Evolutionary conservation across 2,888 invertebrate genomes (phyloP).

Genomic region (Tortricodes alternella): DNA sequence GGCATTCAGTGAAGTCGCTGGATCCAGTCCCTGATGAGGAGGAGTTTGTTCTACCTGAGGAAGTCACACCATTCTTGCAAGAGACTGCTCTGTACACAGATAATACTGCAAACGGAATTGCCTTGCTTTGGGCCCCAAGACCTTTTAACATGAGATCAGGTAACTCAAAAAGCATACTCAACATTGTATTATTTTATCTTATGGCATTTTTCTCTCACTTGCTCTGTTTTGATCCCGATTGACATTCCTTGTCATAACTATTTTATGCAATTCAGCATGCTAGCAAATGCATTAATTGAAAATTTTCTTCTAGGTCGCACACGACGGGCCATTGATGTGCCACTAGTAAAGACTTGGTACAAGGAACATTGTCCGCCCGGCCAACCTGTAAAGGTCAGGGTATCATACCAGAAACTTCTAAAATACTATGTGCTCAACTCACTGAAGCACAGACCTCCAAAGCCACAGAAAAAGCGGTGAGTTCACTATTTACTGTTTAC

Average conservation of each 20-base stretch:
- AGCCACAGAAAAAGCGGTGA: slow-evolving; percentile 98
- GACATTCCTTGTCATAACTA: not conserved
- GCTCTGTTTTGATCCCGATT: no score
- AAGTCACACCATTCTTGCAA: slow-evolving; percentile 95
- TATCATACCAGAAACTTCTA: slow-evolving; percentile 98
- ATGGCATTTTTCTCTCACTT: not conserved
- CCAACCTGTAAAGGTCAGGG: slow-evolving; percentile 99
- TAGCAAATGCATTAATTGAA: not conserved
- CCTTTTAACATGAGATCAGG: slow-evolving; percentile 98
- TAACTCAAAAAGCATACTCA: slow-evolving; percentile 43
- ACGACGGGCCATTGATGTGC: slow-evolving; percentile 97
- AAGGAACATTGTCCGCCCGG: slow-evolving; percentile 97
- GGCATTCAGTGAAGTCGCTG: slow-evolving; percentile 91
- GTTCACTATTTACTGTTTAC: slow-evolving; percentile 13
- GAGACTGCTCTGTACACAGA: slow-evolving; percentile 98
- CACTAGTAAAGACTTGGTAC: slow-evolving; percentile 98
- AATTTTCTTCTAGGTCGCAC: slow-evolving; percentile 86
- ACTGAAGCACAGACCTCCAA: slow-evolving; percentile 97
- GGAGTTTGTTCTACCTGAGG: slow-evolving; percentile 95
- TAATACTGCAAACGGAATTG: slow-evolving; percentile 99
- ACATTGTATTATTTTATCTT: not conserved
- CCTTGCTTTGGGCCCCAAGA: slow-evolving; percentile 97
- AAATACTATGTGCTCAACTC: slow-evolving; percentile 99
- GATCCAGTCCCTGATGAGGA: slow-evolving; percentile 97
- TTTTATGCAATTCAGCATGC: not conserved